Evolutionary conservation across 2,113 vertebrate genomes (phyloP).

Genomic region (Cephalopholis sonnerati): DNA sequence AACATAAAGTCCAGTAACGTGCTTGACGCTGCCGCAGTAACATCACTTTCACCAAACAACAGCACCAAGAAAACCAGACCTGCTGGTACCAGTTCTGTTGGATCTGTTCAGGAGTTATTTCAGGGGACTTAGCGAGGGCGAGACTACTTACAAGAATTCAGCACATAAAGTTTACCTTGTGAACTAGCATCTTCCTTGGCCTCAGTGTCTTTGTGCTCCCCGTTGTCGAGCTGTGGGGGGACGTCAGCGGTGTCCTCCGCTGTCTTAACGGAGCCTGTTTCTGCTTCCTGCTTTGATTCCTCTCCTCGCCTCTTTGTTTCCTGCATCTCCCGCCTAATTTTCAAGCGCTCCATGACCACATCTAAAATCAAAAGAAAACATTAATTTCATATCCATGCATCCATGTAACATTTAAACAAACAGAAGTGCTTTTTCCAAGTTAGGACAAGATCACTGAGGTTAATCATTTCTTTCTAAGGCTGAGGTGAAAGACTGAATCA

Average conservation of each 20-base stretch:
- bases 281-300: constrained; percentile 83
- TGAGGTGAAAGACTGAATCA: no score
- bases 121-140: background rate
- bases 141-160: background rate
- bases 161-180: constrained; percentile 52
- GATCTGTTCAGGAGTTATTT: background rate
- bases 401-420: background rate
- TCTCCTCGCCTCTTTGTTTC: constrained; percentile 82
- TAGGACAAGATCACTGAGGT: background rate
- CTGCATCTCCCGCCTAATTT: constrained; percentile 85
- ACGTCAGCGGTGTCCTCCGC: constrained; percentile 66
- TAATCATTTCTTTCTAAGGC: no score
- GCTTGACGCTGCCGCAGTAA: background rate
- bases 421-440: background rate
- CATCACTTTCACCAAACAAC: background rate
- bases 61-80: background rate
- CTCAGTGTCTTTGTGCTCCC: constrained; percentile 25
- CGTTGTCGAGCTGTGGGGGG: constrained; percentile 61
- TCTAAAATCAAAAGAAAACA: constrained; percentile 76
- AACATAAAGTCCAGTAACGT: background rate
- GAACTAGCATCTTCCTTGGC: constrained; percentile 4
- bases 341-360: constrained; percentile 89
- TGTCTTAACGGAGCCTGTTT: constrained; percentile 73
- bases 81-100: background rate
- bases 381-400: background rate